phyloP scores from a whole-genome alignment of 2,113 vertebrate species.

The Lampris megalopsis region DNA sequence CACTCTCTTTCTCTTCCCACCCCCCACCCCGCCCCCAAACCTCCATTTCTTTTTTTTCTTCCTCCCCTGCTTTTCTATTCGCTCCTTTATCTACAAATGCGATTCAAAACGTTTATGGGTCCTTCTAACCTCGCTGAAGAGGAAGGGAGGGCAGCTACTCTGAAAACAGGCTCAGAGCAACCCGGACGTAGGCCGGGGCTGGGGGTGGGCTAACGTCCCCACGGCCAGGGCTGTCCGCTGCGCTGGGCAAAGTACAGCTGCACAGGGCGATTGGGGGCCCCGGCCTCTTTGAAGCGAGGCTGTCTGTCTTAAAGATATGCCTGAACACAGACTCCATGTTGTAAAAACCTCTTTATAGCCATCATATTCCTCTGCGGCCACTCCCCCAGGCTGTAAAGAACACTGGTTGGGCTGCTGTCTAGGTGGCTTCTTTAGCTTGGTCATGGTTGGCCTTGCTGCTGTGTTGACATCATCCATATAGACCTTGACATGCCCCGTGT shows the following conservation, averaged over 20 bases:
- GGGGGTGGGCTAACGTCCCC: slow-evolving; percentile 32
- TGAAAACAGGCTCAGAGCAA: slow-evolving; percentile 59
- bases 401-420: slow-evolving; percentile 5
- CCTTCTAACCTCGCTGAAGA: slow-evolving; percentile 73
- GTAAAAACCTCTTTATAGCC: slow-evolving; percentile 57
- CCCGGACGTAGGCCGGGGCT: slow-evolving; percentile 46
- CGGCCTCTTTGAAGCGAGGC: slow-evolving; percentile 60
- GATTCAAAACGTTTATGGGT: slow-evolving; percentile 82
- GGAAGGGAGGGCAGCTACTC: slow-evolving; percentile 57
- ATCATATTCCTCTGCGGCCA: slow-evolving; percentile 35
- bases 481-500: slow-evolving; percentile 14
- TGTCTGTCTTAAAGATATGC: slow-evolving; percentile 56
- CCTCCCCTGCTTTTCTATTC: slow-evolving; percentile 63
- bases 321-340: slow-evolving; percentile 29
- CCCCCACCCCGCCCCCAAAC: slow-evolving; percentile 55
- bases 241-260: slow-evolving; percentile 68
- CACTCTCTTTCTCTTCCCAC: slow-evolving; percentile 71
- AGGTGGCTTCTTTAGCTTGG: slow-evolving; percentile 17
- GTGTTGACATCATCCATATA: slow-evolving; percentile 38
- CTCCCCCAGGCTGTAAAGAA: slow-evolving; percentile 8
- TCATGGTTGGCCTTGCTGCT: slow-evolving; percentile 11
- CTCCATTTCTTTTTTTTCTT: slow-evolving; percentile 34
- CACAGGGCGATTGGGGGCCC: slow-evolving; percentile 45
- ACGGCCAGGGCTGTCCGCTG: slow-evolving; percentile 53
- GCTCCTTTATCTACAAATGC: slow-evolving; percentile 81